Conservation (phyloP, 2,888 invertebrate species). For the Diaphora mendica region DNA sequence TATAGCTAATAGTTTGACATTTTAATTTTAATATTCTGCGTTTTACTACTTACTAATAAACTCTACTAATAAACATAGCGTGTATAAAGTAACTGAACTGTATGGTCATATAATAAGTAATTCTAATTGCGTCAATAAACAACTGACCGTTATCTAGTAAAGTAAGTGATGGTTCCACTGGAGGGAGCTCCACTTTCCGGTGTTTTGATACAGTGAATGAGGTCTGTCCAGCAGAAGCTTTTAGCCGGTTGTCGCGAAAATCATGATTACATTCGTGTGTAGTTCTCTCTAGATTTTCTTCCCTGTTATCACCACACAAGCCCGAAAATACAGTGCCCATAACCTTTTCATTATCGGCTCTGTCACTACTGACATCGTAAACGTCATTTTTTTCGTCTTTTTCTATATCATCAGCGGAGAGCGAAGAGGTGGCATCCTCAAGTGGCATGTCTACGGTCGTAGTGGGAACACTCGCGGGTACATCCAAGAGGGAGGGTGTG, state of each 20-base stretch:
- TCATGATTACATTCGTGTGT: constrained; percentile 78
- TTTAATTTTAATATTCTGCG: not conserved
- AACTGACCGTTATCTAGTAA: constrained; percentile 76
- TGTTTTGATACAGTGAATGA: constrained; percentile 88
- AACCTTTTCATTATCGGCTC: constrained; percentile 76
- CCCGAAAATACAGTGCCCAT: constrained; percentile 78
- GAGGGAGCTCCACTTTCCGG: constrained; percentile 87
- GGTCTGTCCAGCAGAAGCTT: constrained; percentile 76
- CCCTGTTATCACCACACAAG: constrained; percentile 59
- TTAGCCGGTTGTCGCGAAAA: constrained; percentile 79
- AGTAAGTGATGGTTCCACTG: constrained; percentile 75
- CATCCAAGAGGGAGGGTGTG: constrained; percentile 58
- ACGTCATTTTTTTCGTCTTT: constrained; percentile 79
- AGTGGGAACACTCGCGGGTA: constrained; percentile 41
- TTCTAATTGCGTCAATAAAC: constrained; percentile 18
- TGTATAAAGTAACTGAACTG: not conserved
- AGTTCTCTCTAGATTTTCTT: constrained; percentile 58
- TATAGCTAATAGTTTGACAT: not conserved
- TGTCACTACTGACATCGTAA: constrained; percentile 75
- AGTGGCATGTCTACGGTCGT: constrained; percentile 72
- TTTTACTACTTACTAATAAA: not conserved
- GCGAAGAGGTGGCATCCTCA: constrained; percentile 71
- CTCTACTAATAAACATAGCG: not conserved
- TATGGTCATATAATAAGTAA: constrained; percentile 3
- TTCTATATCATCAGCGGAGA: constrained; percentile 66